Percentiles rank a stretch among this genome's conserved stretches.
phyloP scores from a whole-genome alignment of 1,140 invertebrate genomes.

The Panagrolaimus sp. region DNA sequence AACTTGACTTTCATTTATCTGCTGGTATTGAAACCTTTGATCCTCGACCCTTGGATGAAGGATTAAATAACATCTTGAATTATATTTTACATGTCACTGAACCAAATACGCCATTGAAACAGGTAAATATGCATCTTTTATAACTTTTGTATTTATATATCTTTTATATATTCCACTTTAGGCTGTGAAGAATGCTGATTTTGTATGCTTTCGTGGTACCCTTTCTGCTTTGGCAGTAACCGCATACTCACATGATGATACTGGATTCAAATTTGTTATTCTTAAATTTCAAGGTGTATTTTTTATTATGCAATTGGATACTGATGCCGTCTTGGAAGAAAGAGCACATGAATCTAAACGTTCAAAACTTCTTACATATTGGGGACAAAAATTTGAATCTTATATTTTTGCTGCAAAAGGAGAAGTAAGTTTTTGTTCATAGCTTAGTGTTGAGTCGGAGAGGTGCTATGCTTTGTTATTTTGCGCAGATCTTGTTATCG shows the following conservation, averaged over 20 bases:
- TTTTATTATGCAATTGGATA: background rate
- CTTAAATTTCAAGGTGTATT: background rate
- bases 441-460: too few species aligned
- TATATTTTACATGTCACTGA: background rate
- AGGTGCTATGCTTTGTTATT: too few species aligned
- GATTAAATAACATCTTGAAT: background rate
- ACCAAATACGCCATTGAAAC: background rate
- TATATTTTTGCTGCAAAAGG: conserved; percentile 2
- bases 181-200: background rate
- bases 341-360: background rate
- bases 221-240: background rate
- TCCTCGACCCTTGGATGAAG: background rate
- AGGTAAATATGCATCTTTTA: too few species aligned
- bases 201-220: background rate
- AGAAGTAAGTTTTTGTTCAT: background rate
- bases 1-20: background rate
- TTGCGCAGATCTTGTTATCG: too few species aligned
- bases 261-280: background rate
- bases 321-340: background rate
- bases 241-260: background rate
- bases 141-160: too few species aligned
- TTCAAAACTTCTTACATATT: background rate
- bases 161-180: too few species aligned
- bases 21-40: background rate
- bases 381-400: conserved; percentile 10